Conservation (phyloP, 2,797 vertebrate species). For the Clarias platycephalus region DNA sequence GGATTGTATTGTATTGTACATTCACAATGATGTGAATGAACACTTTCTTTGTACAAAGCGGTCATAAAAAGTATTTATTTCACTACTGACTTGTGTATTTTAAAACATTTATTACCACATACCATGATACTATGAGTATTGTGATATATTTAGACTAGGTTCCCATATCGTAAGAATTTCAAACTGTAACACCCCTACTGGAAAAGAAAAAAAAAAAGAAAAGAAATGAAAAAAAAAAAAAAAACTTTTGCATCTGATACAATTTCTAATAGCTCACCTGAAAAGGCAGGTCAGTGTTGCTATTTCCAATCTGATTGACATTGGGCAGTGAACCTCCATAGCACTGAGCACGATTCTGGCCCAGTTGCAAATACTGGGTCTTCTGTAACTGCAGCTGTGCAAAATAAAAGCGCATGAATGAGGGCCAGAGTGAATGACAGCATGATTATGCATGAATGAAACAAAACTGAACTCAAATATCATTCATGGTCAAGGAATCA, state of each 20-base stretch:
- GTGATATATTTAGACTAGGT: not conserved
- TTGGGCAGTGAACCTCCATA: conserved; percentile 98
- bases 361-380: conserved; percentile 98
- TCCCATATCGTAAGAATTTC: not conserved
- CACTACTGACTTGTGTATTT: not conserved
- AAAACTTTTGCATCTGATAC: conserved; percentile 63
- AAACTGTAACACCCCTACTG: not conserved
- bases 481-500: conserved; percentile 28
- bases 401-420: conserved; percentile 84
- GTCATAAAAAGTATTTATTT: not conserved
- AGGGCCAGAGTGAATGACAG: conserved; percentile 71
- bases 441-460: conserved; percentile 59
- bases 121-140: not conserved
- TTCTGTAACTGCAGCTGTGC: conserved; percentile 98
- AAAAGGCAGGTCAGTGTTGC: conserved; percentile 96
- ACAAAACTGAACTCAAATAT: conserved; percentile 51
- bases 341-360: conserved; percentile 97
- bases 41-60: not conserved
- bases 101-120: not conserved
- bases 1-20: not conserved
- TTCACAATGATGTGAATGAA: not conserved
- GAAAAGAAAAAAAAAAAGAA: conserved; percentile 54
- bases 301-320: conserved; percentile 98
- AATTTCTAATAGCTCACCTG: conserved; percentile 88
- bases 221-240: conserved; percentile 60